Base-by-base conservation (phyloP, 2,113 vertebrate species). In the Mesoclemmys tuberculata region DNA sequence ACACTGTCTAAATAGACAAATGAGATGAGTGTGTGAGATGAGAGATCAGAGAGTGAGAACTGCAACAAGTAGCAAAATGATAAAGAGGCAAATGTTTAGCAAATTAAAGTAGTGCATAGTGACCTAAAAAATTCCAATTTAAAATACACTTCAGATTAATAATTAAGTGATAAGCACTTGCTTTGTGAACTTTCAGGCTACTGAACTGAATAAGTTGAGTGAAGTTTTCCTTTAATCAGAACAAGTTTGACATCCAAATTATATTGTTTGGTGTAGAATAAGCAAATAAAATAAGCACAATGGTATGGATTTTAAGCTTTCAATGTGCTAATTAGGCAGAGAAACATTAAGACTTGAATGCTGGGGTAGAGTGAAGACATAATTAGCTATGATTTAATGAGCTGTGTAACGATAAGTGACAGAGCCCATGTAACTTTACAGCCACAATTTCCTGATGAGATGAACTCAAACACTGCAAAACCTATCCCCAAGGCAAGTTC, bases 361-460 rank as follows among this genome's bases (percentile, higher is more conserved):
- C 92, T 91, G 89, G 89, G 74, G n/a, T 22, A 38, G n/a, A 71
- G 86, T 87, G 96, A 98, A 97, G 95, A 75, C 91, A 92, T 98
- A 98, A 98, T 98, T 98, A 98, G 97, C 77, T 95, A 94, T 92
- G 90, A 96, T 96, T 98, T 98, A 98, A 98, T 98, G 98, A 98
- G 95, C 98, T 98, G 98, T 97, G 94, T 97, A 97, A 98, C 96
- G 98, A 98, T 96, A 97, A 97, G 86, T 96, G 98, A 97, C 98
- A 98, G 97, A 95, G 93, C 97, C 97, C 96, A 97, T 95, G 97
- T 92, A 98, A 97, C 94, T 98, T 98, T 98, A 98, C 96, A 97
- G 93, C 95, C 95, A 97, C 95, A 96, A 97, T 97, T 98, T 98
- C 98, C 98, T 98, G 97, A 97, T 93, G 93, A 97, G 96, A 97